Conservation (phyloP, 2,888 invertebrate species). For the Priocnemis perturbator region DNA sequence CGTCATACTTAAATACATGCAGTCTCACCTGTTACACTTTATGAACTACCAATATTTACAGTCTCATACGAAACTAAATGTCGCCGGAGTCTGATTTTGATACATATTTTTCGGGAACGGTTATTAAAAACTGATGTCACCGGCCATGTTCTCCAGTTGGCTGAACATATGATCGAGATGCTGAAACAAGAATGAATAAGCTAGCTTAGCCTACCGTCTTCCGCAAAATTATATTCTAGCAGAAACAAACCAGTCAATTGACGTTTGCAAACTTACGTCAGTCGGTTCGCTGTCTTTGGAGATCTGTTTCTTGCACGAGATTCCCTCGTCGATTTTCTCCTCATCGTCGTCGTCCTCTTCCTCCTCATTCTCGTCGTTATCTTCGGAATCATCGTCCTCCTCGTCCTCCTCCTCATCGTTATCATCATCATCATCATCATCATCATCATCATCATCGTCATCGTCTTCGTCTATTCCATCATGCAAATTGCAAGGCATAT, state of each 20-base stretch:
- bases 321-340: slow-evolving; percentile 39
- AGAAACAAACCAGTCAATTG: too few relatives aligned
- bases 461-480: slow-evolving; percentile 65
- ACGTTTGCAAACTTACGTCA: slow-evolving; percentile 66
- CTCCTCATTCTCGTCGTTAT: slow-evolving; percentile 59
- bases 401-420: slow-evolving; percentile 60
- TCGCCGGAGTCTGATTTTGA: too few relatives aligned
- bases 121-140: slow-evolving; percentile 63
- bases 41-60: slow-evolving; percentile 61
- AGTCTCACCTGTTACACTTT: slow-evolving; percentile 47
- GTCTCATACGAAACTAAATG: slow-evolving; percentile 26
- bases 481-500: slow-evolving; percentile 60
- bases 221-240: too few relatives aligned
- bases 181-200: slow-evolving; percentile 53
- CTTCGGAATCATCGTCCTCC: slow-evolving; percentile 40
- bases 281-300: slow-evolving; percentile 57
- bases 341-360: slow-evolving; percentile 48
- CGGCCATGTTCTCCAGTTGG: slow-evolving; percentile 65
- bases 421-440: slow-evolving; percentile 56
- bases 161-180: slow-evolving; percentile 68
- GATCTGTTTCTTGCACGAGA: slow-evolving; percentile 31
- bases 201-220: not conserved
- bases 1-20: slow-evolving; percentile 49
- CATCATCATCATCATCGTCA: slow-evolving; percentile 61
- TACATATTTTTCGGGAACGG: too few relatives aligned